phyloP scores from a whole-genome alignment of 2,113 vertebrate species.

The Platichthys flesus region DNA sequence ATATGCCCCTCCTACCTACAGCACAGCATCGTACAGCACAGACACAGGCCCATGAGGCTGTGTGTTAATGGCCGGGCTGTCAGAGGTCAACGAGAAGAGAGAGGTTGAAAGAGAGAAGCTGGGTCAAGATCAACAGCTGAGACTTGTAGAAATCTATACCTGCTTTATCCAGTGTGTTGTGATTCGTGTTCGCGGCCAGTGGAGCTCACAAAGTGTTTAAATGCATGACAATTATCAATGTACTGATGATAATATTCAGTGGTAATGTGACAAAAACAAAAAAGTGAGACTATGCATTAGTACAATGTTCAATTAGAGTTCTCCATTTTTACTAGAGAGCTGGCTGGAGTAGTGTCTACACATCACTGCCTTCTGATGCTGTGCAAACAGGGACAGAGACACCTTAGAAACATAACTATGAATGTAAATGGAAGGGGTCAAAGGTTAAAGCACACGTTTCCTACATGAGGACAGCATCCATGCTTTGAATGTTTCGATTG shows the following conservation, averaged over 20 bases:
- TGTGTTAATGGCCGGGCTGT: conserved; percentile 49
- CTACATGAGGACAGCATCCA: conserved; percentile 3
- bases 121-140: conserved; percentile 60
- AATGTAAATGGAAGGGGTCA: neutral
- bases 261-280: neutral
- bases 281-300: neutral
- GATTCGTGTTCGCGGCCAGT: neutral
- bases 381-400: too few species aligned
- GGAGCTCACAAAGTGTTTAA: neutral
- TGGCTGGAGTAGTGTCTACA: neutral
- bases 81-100: conserved; percentile 47
- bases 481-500: neutral
- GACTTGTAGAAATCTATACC: neutral
- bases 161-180: neutral
- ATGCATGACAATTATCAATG: neutral
- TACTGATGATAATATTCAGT: neutral
- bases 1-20: conserved; percentile 40
- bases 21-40: conserved; percentile 13
- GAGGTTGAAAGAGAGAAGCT: conserved; percentile 29
- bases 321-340: too few species aligned
- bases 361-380: too few species aligned
- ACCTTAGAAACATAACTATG: too few species aligned
- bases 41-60: conserved; percentile 29
- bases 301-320: too few species aligned
- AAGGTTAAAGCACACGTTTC: too few species aligned